Evolutionary conservation across 2,888 invertebrate genomes (phyloP).

Genomic region (Dynastes tityus): DNA sequence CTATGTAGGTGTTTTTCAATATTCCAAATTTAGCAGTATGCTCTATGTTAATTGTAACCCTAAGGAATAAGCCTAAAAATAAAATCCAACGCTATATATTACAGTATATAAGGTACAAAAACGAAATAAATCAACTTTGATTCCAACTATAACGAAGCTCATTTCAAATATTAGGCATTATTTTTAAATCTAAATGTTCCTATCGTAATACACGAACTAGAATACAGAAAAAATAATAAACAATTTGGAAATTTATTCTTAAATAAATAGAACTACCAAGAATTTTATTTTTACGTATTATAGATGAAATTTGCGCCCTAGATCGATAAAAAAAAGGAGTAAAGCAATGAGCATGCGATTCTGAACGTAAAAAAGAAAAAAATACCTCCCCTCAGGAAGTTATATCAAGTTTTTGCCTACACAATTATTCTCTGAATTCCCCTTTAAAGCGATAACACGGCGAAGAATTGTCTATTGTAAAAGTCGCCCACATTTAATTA

Average conservation of each 20-base stretch:
- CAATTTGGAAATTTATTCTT: not conserved
- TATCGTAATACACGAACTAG: not conserved
- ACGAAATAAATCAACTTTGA: too few relatives aligned
- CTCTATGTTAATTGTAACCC: too few relatives aligned
- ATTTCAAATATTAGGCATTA: too few relatives aligned
- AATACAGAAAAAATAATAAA: not conserved
- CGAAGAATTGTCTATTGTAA: constrained; percentile 23
- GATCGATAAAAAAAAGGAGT: not conserved
- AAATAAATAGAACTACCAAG: not conserved
- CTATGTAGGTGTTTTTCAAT: too few relatives aligned
- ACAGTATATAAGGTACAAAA: too few relatives aligned
- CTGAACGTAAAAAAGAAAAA: constrained; percentile 6
- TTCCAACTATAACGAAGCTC: too few relatives aligned
- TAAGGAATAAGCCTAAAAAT: too few relatives aligned
- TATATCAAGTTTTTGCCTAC: not conserved
- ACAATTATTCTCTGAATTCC: not conserved
- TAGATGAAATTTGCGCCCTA: not conserved
- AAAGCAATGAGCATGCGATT: constrained; percentile 11
- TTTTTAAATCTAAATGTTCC: too few relatives aligned
- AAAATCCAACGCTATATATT: too few relatives aligned
- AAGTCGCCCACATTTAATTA: constrained; percentile 33
- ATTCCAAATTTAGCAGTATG: too few relatives aligned
- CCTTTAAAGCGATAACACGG: not conserved
- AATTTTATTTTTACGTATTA: not conserved
- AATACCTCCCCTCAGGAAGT: not conserved